Conservation (phyloP, 23 tunicate genomes). For the Halocynthia aurantium region DNA sequence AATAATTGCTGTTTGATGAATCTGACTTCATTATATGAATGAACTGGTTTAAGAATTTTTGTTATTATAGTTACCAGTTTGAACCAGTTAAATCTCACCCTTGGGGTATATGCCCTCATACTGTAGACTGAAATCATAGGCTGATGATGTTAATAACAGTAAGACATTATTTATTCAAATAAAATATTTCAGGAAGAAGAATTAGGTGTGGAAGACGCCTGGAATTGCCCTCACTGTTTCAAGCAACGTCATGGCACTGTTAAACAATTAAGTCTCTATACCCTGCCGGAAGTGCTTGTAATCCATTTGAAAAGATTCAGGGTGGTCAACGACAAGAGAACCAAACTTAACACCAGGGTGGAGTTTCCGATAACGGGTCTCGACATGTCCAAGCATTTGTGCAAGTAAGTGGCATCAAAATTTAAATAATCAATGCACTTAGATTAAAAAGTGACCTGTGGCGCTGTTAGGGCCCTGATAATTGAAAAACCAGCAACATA, state of each 20-base stretch:
- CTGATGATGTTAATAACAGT: too few relatives aligned
- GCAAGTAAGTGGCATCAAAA: slow-evolving; percentile 22
- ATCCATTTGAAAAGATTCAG: slow-evolving; percentile 70
- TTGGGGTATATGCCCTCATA: too few relatives aligned
- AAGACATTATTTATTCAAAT: too few relatives aligned
- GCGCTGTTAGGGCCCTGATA: slow-evolving; percentile 5
- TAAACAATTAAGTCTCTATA: slow-evolving; percentile 61
- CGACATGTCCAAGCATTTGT: slow-evolving; percentile 53
- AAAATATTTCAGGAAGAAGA: slow-evolving; percentile 29
- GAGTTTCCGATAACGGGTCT: slow-evolving; percentile 83
- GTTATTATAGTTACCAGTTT: too few relatives aligned
- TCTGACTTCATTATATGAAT: too few relatives aligned
- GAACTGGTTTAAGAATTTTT: too few relatives aligned
- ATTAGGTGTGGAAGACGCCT: slow-evolving; percentile 51
- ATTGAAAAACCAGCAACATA: background rate
- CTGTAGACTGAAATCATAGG: too few relatives aligned
- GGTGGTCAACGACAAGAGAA: slow-evolving; percentile 50
- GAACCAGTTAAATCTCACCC: too few relatives aligned
- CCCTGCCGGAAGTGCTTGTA: slow-evolving; percentile 75
- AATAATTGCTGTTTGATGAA: too few relatives aligned
- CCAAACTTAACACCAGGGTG: slow-evolving; percentile 61
- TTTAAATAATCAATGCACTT: too few relatives aligned
- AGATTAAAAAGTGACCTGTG: too few relatives aligned
- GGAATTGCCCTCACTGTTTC: slow-evolving; percentile 76
- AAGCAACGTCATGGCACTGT: slow-evolving; percentile 61